Evolutionary conservation across 2,797 vertebrate species (phyloP).

Genomic region (Triplophysa bombifrons): DNA sequence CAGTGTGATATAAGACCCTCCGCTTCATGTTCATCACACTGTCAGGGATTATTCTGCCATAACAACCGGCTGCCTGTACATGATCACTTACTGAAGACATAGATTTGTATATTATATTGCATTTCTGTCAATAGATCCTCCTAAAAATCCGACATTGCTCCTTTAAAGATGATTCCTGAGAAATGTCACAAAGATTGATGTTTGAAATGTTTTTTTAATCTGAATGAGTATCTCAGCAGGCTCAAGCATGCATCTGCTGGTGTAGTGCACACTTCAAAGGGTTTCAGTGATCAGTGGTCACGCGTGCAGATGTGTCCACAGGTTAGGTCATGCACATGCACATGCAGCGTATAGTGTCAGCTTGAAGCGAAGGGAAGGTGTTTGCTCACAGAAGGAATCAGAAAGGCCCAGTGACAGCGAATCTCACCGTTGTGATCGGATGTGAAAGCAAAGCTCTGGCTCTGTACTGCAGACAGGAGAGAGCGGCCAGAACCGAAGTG

Average conservation of each 20-base stretch:
- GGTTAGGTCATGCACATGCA: conserved; percentile 20
- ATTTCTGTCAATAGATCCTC: no score
- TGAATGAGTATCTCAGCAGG: no score
- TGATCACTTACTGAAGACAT: no score
- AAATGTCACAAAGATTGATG: no score
- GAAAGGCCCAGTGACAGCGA: conserved; percentile 73
- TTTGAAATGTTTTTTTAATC: no score
- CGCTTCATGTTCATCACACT: no score
- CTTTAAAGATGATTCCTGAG: no score
- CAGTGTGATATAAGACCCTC: no score
- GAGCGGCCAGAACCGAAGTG: conserved; percentile 88
- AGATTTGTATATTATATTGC: no score
- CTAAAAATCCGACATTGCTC: no score
- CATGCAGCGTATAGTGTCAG: conserved; percentile 7
- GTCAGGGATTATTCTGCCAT: no score
- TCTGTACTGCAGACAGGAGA: conserved; percentile 94
- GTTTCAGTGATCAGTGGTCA: background rate
- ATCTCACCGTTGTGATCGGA: conserved; percentile 91
- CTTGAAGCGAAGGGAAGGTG: conserved; percentile 27
- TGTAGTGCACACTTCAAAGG: background rate
- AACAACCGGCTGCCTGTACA: no score
- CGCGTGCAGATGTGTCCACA: background rate
- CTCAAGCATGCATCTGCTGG: background rate
- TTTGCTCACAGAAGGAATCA: conserved; percentile 45
- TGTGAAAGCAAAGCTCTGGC: conserved; percentile 93